Conservation (phyloP, 2,113 vertebrate genomes). For the Dicerorhinus sumatrensis region DNA sequence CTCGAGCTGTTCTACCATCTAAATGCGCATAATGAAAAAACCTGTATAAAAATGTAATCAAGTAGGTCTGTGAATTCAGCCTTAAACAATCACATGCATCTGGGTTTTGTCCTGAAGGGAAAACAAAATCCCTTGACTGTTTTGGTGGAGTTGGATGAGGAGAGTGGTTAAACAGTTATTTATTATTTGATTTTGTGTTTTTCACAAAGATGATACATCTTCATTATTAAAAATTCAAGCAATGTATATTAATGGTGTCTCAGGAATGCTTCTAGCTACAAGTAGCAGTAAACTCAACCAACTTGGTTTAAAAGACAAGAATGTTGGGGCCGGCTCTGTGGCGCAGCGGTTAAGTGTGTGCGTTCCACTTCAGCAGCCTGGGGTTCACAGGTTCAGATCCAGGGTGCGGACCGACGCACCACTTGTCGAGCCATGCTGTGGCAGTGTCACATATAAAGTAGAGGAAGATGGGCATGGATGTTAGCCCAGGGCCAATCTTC, state of each 20-base stretch:
- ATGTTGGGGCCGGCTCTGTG: too few relatives aligned
- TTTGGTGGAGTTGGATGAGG: not conserved
- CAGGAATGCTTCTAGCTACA: not conserved
- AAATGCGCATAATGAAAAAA: not conserved
- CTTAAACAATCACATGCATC: not conserved
- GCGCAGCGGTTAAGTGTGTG: too few relatives aligned
- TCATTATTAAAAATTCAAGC: slow-evolving; percentile 20
- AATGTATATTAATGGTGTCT: not conserved
- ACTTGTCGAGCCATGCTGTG: too few relatives aligned
- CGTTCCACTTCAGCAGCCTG: too few relatives aligned
- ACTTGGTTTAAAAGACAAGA: not conserved
- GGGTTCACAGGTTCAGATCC: too few relatives aligned
- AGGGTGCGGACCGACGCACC: too few relatives aligned
- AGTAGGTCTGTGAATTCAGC: slow-evolving; percentile 38
- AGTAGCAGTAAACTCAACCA: slow-evolving; percentile 1
- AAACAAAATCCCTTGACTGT: not conserved
- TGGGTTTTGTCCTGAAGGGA: slow-evolving; percentile 32
- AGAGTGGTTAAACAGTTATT: not conserved
- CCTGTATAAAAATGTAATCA: not conserved
- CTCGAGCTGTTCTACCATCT: not conserved
- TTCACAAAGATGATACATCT: not conserved
- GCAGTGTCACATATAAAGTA: too few relatives aligned
- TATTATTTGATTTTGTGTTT: not conserved
- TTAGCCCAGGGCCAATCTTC: too few relatives aligned
- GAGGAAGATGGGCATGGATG: too few relatives aligned